phyloP scores from a whole-genome alignment of 2,888 invertebrate species.

The Morpho deidamia region DNA sequence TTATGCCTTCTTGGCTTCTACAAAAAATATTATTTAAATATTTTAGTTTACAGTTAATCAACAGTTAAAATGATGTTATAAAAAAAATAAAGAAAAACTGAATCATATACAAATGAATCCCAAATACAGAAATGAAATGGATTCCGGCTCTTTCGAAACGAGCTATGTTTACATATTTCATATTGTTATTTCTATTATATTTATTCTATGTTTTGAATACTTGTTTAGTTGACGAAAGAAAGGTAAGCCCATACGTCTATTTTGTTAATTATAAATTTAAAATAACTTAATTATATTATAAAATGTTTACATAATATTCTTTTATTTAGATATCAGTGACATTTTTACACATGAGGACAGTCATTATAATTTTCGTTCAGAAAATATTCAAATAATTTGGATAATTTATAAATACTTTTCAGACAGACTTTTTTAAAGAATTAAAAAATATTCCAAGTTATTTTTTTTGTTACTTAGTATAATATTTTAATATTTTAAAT shows the following conservation, averaged over 20 bases:
- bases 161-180: constrained; percentile 64
- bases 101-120: constrained; percentile 48
- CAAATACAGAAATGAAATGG: constrained; percentile 64
- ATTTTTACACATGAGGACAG: no score
- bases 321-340: no score
- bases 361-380: no score
- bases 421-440: no score
- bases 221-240: constrained; percentile 67
- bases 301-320: no score
- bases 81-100: constrained; percentile 5
- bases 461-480: no score
- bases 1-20: no score
- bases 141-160: constrained; percentile 58
- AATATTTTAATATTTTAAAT: no score
- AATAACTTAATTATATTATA: neutral
- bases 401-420: no score
- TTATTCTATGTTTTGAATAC: constrained; percentile 66
- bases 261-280: neutral
- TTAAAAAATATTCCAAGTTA: no score
- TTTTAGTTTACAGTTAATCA: neutral
- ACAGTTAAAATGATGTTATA: neutral
- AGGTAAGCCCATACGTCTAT: constrained; percentile 35
- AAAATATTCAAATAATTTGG: no score
- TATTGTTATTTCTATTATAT: constrained; percentile 66
- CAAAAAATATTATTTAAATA: neutral